Evolutionary conservation across 2,888 invertebrate species (phyloP).

Genomic region (Chaitophorus viminalis): DNA sequence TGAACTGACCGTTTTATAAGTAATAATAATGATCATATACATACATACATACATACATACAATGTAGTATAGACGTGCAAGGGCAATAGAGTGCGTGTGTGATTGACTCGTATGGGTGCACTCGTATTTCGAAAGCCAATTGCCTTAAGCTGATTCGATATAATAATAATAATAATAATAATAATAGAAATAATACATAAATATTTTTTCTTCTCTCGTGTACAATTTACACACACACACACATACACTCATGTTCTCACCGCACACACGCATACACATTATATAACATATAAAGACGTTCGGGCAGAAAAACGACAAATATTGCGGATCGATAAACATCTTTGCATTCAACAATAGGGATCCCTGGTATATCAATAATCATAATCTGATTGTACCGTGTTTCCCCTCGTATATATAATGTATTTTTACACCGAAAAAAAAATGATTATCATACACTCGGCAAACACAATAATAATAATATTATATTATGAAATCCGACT

Average conservation of each 20-base stretch:
- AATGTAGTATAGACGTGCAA: neutral
- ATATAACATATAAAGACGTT: slow-evolving; percentile 49
- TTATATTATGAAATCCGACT: slow-evolving; percentile 42
- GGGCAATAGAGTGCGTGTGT: neutral
- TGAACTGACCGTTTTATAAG: neutral
- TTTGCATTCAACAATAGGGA: slow-evolving; percentile 41
- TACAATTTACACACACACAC: neutral
- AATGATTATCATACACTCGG: slow-evolving; percentile 48
- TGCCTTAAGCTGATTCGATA: slow-evolving; percentile 24
- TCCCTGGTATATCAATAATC: slow-evolving; percentile 49
- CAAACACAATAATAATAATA: slow-evolving; percentile 32
- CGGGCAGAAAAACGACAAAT: slow-evolving; percentile 56
- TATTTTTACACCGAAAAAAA: slow-evolving; percentile 43
- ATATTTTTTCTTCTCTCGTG: neutral
- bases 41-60: neutral
- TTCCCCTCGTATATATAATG: slow-evolving; percentile 35
- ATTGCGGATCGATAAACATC: slow-evolving; percentile 62
- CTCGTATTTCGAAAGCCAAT: neutral
- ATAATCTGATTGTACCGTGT: slow-evolving; percentile 55
- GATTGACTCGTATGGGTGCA: slow-evolving; percentile 39
- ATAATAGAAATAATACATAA: neutral
- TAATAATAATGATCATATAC: neutral
- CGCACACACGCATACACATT: neutral
- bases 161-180: neutral
- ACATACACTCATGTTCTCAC: neutral